phyloP scores from a whole-genome alignment of 1,140 invertebrate species.

The Zelostemma sp. region DNA sequence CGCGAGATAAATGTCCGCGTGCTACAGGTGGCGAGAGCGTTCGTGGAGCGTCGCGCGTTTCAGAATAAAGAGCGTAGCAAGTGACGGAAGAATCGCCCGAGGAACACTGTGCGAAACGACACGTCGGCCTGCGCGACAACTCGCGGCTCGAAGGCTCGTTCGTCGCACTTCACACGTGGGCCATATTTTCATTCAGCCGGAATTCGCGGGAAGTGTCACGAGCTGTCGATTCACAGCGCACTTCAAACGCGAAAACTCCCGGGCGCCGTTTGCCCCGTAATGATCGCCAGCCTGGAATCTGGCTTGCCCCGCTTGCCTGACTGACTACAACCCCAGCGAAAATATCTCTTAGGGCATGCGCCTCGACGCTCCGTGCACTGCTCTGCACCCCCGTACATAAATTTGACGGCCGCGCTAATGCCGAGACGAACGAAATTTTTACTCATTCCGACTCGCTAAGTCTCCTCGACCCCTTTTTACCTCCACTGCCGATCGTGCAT shows the following conservation, averaged over 20 bases:
- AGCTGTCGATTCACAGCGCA: no score
- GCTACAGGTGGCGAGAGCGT: slow-evolving; percentile 36
- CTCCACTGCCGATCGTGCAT: no score
- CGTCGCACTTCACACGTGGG: not conserved
- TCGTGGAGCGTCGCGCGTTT: slow-evolving; percentile 3
- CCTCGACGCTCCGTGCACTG: slow-evolving; percentile 19
- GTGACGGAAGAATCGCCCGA: slow-evolving; percentile 13
- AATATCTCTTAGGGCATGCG: slow-evolving; percentile 42
- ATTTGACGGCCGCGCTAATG: slow-evolving; percentile 31
- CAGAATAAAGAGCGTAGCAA: not conserved
- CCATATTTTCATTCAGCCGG: not conserved
- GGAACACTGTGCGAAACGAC: not conserved
- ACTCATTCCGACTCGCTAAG: slow-evolving; percentile 4
- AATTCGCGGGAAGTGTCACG: slow-evolving; percentile 23
- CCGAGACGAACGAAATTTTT: slow-evolving; percentile 27
- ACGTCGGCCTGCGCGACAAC: not conserved
- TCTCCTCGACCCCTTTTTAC: slow-evolving; percentile 12
- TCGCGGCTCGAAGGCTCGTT: not conserved
- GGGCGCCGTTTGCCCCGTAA: slow-evolving; percentile 53
- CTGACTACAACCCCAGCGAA: slow-evolving; percentile 50
- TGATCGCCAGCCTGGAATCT: slow-evolving; percentile 54
- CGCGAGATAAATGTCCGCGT: slow-evolving; percentile 29
- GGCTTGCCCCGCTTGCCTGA: slow-evolving; percentile 45
- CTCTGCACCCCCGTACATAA: slow-evolving; percentile 11
- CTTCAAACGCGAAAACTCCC: slow-evolving; percentile 12